Conservation (phyloP, 2,888 invertebrate genomes). For the Prostheceraeus crozeri region DNA sequence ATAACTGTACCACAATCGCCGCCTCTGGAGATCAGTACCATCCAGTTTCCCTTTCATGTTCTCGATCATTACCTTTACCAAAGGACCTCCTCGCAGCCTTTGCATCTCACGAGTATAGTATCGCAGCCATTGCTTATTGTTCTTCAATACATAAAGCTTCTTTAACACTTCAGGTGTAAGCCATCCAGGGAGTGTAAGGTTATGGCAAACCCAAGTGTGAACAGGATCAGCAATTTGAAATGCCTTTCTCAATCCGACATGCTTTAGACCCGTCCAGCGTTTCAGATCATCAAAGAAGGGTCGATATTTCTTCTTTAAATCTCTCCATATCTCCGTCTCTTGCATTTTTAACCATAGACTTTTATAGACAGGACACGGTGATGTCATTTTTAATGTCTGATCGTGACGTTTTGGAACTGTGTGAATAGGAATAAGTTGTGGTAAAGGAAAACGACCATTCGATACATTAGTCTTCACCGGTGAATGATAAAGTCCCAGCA, state of each 20-base stretch:
- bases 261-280: too few species aligned
- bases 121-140: conserved; percentile 11
- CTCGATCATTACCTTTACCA: neutral
- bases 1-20: neutral
- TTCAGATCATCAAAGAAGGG: neutral
- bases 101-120: conserved; percentile 9
- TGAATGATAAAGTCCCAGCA: too few species aligned
- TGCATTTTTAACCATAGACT: neutral
- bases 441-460: too few species aligned
- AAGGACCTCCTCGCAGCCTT: conserved; percentile 7
- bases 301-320: too few species aligned
- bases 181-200: neutral
- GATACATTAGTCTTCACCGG: too few species aligned
- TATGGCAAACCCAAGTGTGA: neutral
- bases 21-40: neutral
- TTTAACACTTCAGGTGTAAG: neutral
- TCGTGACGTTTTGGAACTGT: conserved; percentile 12
- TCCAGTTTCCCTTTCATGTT: neutral
- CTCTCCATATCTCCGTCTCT: neutral
- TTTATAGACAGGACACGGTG: conserved; percentile 7
- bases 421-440: conserved; percentile 17
- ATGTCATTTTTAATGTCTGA: conserved; percentile 13
- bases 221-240: conserved; percentile 4
- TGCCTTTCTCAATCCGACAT: neutral
- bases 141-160: neutral